Evolutionary conservation across 1,140 invertebrate genomes (phyloP).

Genomic region (Agrilus planipennis): DNA sequence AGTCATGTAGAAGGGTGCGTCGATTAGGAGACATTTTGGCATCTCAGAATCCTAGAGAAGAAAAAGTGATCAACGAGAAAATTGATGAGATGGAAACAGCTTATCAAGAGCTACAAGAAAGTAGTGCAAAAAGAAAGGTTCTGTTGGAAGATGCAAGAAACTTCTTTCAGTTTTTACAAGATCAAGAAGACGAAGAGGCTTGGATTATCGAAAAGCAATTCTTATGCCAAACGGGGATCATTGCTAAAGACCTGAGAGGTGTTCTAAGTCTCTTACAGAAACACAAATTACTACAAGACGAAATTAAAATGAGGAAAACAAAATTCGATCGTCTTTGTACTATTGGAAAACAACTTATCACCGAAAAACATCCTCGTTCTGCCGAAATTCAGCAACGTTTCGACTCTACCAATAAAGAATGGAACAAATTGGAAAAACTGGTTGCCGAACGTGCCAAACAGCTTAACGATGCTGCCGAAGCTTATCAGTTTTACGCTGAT

Average conservation of each 20-base stretch:
- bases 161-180: constrained; percentile 91
- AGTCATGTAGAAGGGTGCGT: constrained; percentile 65
- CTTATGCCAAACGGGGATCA: constrained; percentile 80
- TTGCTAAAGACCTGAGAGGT: constrained; percentile 83
- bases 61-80: constrained; percentile 25
- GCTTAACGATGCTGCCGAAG: constrained; percentile 86
- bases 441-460: constrained; percentile 72
- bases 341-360: constrained; percentile 60
- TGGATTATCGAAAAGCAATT: constrained; percentile 89
- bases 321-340: constrained; percentile 64
- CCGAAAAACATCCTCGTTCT: constrained; percentile 63
- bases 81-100: constrained; percentile 21
- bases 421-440: constrained; percentile 76
- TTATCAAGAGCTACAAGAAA: constrained; percentile 25
- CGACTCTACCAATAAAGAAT: constrained; percentile 70
- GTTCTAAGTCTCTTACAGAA: constrained; percentile 86
- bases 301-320: constrained; percentile 74
- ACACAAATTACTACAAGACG: constrained; percentile 87
- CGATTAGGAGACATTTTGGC: constrained; percentile 46
- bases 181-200: constrained; percentile 74
- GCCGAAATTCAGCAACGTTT: constrained; percentile 67
- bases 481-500: constrained; percentile 91
- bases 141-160: constrained; percentile 83
- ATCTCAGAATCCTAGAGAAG: constrained; percentile 25
- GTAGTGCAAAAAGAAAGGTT: constrained; percentile 61